Percentiles rank a stretch among this genome's conserved stretches.
These are phyloP conservation scores for Melanchra persicariae DNA, from an alignment of 2,888 invertebrate genomes.

Conservation along the genomic window DNA sequence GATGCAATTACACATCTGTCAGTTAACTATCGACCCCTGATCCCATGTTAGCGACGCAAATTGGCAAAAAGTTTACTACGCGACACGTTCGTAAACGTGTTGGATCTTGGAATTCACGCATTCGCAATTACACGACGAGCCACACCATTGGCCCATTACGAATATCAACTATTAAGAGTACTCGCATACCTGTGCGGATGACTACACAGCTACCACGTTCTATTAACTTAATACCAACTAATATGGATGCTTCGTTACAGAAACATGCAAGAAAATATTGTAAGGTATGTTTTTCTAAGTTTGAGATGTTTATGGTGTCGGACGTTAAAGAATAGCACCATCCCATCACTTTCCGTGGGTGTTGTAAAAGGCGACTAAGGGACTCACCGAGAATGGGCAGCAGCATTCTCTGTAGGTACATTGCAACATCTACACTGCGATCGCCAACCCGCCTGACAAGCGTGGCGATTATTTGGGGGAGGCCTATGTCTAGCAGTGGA, in stretches of 20 bases:
- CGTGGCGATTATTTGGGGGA: no score
- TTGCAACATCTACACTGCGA: no score
- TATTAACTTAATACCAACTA: conserved; percentile 14
- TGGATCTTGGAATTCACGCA: conserved; percentile 39
- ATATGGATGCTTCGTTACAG: conserved; percentile 11
- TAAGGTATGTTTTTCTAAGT: not conserved
- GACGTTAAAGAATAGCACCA: no score
- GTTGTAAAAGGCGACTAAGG: no score
- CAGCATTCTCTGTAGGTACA: no score
- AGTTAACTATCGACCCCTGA: conserved; percentile 52
- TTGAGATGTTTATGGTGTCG: no score
- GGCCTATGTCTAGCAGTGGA: no score
- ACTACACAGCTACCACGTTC: conserved; percentile 15
- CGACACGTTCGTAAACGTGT: conserved; percentile 45
- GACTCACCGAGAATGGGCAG: no score
- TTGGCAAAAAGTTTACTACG: conserved; percentile 56
- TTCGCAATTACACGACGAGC: conserved; percentile 46
- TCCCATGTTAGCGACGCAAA: conserved; percentile 40
- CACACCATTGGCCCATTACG: conserved; percentile 32
- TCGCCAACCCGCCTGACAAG: no score
- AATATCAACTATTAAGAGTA: conserved; percentile 35
- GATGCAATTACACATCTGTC: conserved; percentile 42
- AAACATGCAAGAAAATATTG: conserved; percentile 16
- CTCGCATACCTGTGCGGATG: conserved; percentile 28
- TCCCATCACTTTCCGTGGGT: no score